phyloP scores from a whole-genome alignment of 2,113 vertebrate species.

The Sinocyclocheilus rhinocerous region DNA sequence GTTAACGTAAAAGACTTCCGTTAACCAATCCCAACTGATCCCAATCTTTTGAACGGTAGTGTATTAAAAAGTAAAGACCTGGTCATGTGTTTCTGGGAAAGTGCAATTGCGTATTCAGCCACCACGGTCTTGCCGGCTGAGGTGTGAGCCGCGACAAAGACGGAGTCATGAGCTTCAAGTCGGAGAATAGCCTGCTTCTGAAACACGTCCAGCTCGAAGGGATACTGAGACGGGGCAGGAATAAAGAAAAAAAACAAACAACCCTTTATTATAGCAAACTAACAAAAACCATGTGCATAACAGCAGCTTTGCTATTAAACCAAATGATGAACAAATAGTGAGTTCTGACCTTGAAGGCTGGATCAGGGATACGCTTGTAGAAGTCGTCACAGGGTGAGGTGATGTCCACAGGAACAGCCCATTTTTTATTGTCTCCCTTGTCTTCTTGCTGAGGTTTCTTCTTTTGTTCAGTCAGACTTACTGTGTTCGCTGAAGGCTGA shows the following conservation, averaged over 20 bases:
- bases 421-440: slow-evolving; percentile 77
- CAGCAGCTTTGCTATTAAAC: too few relatives aligned
- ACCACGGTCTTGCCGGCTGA: slow-evolving; percentile 92
- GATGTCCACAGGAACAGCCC: slow-evolving; percentile 86
- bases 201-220: slow-evolving; percentile 88
- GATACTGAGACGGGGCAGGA: slow-evolving; percentile 75
- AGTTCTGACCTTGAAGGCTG: slow-evolving; percentile 82
- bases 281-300: not conserved
- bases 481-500: slow-evolving; percentile 23
- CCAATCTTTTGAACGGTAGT: not conserved
- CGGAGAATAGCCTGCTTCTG: slow-evolving; percentile 90
- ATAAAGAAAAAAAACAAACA: not conserved
- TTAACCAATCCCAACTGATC: not conserved
- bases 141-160: slow-evolving; percentile 90
- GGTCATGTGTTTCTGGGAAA: slow-evolving; percentile 93
- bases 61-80: slow-evolving; percentile 68
- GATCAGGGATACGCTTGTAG: slow-evolving; percentile 87
- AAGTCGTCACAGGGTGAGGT: slow-evolving; percentile 85
- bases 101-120: slow-evolving; percentile 90
- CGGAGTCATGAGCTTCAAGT: slow-evolving; percentile 84
- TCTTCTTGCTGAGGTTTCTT: slow-evolving; percentile 56
- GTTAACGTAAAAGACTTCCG: not conserved
- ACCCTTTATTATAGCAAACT: not conserved
- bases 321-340: not conserved
- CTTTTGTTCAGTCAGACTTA: slow-evolving; percentile 54